phyloP scores from a whole-genome alignment of 1,140 invertebrate species.

The Scaptomyza montana region DNA sequence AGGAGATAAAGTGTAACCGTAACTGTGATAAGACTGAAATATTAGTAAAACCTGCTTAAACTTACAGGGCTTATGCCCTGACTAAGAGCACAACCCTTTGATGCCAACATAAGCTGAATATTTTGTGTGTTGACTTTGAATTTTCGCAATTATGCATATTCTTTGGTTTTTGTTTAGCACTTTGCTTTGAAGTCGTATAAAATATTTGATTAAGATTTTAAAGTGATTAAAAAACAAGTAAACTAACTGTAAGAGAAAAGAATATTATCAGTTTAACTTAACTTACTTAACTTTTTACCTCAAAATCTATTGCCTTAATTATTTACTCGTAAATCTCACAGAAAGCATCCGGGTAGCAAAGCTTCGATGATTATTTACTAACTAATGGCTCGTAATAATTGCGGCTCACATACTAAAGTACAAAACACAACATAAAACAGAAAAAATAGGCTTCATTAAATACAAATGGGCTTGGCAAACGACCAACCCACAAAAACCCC shows the following conservation, averaged over 20 bases:
- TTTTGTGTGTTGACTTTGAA: too few relatives aligned
- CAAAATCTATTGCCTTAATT: background rate
- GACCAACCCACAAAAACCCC: conserved; percentile 37
- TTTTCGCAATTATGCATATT: too few relatives aligned
- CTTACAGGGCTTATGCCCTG: too few relatives aligned
- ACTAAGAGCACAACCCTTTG: too few relatives aligned
- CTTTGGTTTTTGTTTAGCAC: too few relatives aligned
- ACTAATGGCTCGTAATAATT: conserved; percentile 77
- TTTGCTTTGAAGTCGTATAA: too few relatives aligned
- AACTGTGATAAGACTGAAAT: background rate
- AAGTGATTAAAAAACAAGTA: too few relatives aligned
- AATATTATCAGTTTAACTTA: too few relatives aligned
- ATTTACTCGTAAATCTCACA: conserved; percentile 8
- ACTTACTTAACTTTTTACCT: background rate
- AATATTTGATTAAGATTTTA: too few relatives aligned
- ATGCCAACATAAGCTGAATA: too few relatives aligned
- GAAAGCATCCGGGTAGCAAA: conserved; percentile 10
- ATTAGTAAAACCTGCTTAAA: too few relatives aligned
- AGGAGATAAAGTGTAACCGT: background rate
- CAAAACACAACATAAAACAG: conserved; percentile 6
- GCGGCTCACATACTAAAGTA: conserved; percentile 40
- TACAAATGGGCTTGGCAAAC: conserved; percentile 69
- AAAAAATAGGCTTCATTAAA: conserved; percentile 79
- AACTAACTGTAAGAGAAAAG: too few relatives aligned
- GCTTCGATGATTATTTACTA: conserved; percentile 50